Conservation (phyloP, 2,797 vertebrate genomes). For the Cossypha polioptera region DNA sequence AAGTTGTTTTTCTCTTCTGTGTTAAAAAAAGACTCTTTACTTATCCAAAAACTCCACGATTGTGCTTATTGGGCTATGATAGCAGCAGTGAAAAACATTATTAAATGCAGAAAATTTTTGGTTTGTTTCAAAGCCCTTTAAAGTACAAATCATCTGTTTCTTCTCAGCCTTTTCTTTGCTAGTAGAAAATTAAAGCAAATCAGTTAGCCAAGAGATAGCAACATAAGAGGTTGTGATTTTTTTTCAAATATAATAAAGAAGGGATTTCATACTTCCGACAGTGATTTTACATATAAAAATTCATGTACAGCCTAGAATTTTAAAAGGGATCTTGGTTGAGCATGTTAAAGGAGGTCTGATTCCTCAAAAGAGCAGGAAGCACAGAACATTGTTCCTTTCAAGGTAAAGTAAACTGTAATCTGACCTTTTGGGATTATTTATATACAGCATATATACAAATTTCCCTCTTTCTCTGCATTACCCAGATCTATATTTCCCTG, state of each 20-base stretch:
- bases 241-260: background rate
- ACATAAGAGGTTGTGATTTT: background rate
- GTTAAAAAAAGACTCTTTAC: background rate
- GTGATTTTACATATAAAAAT: background rate
- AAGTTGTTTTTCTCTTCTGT: slow-evolving; percentile 17
- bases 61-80: background rate
- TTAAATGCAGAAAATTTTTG: background rate
- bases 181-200: background rate
- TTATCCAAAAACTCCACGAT: background rate
- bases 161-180: background rate
- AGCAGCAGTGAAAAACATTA: background rate
- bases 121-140: slow-evolving; percentile 16
- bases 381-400: background rate
- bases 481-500: background rate
- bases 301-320: background rate
- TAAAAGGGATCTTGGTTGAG: background rate
- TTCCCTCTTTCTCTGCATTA: background rate
- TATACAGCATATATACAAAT: background rate
- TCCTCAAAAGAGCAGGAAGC: background rate
- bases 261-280: background rate
- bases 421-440: background rate
- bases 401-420: background rate
- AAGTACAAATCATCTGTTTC: background rate
- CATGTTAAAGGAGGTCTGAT: background rate
- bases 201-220: background rate